phyloP scores from a whole-genome alignment of 2,797 vertebrate genomes.

The Alfaro cultratus region DNA sequence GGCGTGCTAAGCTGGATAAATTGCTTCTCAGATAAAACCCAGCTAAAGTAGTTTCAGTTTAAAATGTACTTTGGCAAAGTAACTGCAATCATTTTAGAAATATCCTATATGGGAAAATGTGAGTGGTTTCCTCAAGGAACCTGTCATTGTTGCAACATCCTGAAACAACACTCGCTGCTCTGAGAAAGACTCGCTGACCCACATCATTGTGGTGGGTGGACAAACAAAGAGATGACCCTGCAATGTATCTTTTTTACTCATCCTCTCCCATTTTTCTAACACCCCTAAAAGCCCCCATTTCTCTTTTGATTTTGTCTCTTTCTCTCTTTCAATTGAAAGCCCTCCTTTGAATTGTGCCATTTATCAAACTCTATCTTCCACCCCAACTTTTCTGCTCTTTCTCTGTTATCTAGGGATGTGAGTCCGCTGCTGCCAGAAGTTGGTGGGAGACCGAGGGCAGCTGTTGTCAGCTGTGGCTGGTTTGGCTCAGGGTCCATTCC shows the following conservation, averaged over 20 bases:
- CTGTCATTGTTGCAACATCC: slow-evolving; percentile 68
- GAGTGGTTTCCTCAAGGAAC: slow-evolving; percentile 43
- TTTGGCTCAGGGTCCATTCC: slow-evolving; percentile 58
- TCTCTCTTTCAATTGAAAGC: slow-evolving; percentile 4
- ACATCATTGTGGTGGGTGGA: slow-evolving; percentile 63
- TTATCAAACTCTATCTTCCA: slow-evolving; percentile 51
- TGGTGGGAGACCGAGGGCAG: slow-evolving; percentile 55
- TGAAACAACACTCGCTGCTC: slow-evolving; percentile 59
- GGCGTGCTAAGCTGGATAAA: slow-evolving; percentile 48
- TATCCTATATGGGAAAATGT: slow-evolving; percentile 24
- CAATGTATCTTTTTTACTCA: slow-evolving; percentile 52
- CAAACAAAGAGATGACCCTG: slow-evolving; percentile 60
- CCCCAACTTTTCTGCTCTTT: slow-evolving; percentile 21
- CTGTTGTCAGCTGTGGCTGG: slow-evolving; percentile 60
- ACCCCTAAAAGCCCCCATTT: slow-evolving; percentile 29
- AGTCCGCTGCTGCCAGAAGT: slow-evolving; percentile 69
- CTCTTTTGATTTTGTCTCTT: slow-evolving; percentile 28
- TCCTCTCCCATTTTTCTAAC: slow-evolving; percentile 19
- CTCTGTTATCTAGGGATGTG: slow-evolving; percentile 68
- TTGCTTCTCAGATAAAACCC: slow-evolving; percentile 48
- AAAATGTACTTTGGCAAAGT: slow-evolving; percentile 46
- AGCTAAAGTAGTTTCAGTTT: slow-evolving; percentile 23
- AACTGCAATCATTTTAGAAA: slow-evolving; percentile 18
- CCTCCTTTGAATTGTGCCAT: slow-evolving; percentile 32
- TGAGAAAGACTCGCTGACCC: slow-evolving; percentile 57